Evolutionary conservation across 2,113 vertebrate species (phyloP).

Genomic region (Corvus moneduloides): DNA sequence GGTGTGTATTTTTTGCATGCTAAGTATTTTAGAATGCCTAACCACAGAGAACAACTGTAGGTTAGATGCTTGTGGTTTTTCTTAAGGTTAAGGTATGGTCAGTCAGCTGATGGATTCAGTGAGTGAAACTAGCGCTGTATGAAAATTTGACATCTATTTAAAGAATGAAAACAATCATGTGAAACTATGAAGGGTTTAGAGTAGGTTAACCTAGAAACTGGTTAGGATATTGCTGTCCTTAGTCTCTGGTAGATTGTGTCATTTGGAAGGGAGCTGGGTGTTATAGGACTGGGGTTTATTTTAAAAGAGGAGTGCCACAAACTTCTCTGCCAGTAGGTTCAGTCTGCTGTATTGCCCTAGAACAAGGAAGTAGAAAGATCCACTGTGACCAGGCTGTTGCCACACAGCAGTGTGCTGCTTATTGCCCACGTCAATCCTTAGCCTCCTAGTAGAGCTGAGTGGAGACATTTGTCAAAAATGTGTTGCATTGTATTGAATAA

Average conservation of each 20-base stretch:
- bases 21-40: background rate
- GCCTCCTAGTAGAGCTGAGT: background rate
- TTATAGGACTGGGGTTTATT: background rate
- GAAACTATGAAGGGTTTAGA: background rate
- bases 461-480: background rate
- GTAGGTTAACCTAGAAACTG: background rate
- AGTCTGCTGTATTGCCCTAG: background rate
- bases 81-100: background rate
- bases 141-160: background rate
- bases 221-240: background rate
- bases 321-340: background rate
- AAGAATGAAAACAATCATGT: background rate
- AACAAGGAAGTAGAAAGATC: background rate
- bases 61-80: background rate
- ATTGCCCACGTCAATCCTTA: background rate
- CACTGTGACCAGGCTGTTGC: background rate
- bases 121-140: background rate
- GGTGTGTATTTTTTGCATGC: background rate
- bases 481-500: background rate
- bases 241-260: background rate
- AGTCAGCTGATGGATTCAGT: background rate
- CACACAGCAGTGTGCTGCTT: background rate
- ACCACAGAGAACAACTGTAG: background rate
- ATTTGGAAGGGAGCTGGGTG: background rate
- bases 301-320: background rate